These are phyloP conservation scores for Epinotia nisella DNA, from an alignment of 2,888 invertebrate species.

Conservation along the genomic window DNA sequence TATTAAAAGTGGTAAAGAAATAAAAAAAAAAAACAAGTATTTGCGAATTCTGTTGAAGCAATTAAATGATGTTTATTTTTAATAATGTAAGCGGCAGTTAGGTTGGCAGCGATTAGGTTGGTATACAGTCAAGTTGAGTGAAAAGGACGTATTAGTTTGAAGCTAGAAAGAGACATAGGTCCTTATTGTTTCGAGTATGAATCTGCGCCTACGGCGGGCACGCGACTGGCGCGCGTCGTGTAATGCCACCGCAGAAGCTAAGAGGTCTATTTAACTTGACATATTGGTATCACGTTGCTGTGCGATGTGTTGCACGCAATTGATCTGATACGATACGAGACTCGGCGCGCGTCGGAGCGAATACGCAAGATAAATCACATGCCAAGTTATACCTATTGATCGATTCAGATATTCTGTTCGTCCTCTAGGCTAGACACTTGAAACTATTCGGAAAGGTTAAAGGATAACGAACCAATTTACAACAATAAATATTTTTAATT, in stretches of 20 bases:
- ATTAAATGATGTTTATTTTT: constrained; percentile 56
- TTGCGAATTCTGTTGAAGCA: constrained; percentile 75
- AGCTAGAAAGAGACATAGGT: background rate
- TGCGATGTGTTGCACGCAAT: background rate
- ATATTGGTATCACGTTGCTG: background rate
- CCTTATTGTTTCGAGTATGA: constrained; percentile 1
- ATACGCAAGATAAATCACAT: too few relatives aligned
- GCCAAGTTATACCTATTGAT: too few relatives aligned
- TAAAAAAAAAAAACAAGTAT: constrained; percentile 54
- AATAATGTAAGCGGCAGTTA: constrained; percentile 30
- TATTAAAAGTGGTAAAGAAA: background rate
- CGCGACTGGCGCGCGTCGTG: constrained; percentile 16
- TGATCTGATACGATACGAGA: background rate
- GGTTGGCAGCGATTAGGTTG: constrained; percentile 24
- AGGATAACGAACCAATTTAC: too few relatives aligned
- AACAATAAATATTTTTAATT: too few relatives aligned
- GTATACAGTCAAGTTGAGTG: background rate
- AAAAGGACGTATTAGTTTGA: background rate
- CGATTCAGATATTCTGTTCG: too few relatives aligned
- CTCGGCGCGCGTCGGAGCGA: too few relatives aligned
- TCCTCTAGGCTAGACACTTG: too few relatives aligned
- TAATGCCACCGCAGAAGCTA: constrained; percentile 9
- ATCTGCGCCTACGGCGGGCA: constrained; percentile 25
- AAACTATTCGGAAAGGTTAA: too few relatives aligned
- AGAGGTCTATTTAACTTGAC: background rate